Conservation (phyloP, 2,113 vertebrate species). For the Chloropsis hardwickii region DNA sequence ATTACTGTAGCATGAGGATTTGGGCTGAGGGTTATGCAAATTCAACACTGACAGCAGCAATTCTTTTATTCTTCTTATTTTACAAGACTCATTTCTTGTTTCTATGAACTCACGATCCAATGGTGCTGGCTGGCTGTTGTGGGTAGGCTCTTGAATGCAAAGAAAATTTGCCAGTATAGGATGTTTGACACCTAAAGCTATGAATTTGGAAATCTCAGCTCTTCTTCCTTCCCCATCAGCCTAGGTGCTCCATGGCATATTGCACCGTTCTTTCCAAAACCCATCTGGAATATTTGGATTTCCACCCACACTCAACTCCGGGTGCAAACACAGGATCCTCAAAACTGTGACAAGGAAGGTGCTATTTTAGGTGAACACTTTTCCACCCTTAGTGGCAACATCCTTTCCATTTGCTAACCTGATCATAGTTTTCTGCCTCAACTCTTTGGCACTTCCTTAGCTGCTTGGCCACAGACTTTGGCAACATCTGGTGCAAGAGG, state of each 20-base stretch:
- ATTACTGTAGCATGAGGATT: not conserved
- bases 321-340: not conserved
- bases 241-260: not conserved
- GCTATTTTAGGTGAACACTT: not conserved
- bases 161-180: not conserved
- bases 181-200: not conserved
- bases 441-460: constrained; percentile 80
- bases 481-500: constrained; percentile 89
- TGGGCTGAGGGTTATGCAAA: not conserved
- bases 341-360: not conserved
- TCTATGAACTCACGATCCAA: rapidly evolving
- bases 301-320: not conserved
- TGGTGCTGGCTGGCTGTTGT: not conserved
- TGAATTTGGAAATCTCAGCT: not conserved
- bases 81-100: not conserved
- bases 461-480: constrained; percentile 87
- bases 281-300: not conserved
- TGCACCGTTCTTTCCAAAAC: not conserved
- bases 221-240: not conserved
- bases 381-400: not conserved
- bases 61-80: not conserved
- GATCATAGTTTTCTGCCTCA: constrained; percentile 88
- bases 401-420: constrained; percentile 54
- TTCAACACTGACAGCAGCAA: not conserved
- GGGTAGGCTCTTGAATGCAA: not conserved